phyloP scores from a whole-genome alignment of 1,140 invertebrate genomes.

The Varroa destructor region DNA sequence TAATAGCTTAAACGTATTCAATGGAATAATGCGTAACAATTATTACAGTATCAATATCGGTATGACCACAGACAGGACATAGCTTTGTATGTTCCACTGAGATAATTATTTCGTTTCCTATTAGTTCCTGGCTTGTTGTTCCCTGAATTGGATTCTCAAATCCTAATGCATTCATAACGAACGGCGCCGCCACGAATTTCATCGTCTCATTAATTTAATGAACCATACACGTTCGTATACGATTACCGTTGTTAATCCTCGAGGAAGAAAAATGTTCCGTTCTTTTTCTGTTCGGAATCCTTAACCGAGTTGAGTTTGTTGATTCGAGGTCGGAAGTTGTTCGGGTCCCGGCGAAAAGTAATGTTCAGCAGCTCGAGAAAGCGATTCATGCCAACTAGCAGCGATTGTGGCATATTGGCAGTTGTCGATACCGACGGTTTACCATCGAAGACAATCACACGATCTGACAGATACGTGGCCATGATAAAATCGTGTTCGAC shows the following conservation, averaged over 20 bases:
- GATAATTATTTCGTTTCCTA: no score
- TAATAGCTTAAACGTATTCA: no score
- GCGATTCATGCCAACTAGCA: constrained; percentile 94
- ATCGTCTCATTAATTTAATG: no score
- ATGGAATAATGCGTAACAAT: no score
- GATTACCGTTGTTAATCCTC: constrained; percentile 57
- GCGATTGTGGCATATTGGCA: constrained; percentile 79
- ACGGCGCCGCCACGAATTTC: no score
- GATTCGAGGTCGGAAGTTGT: constrained; percentile 94
- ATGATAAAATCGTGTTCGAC: constrained; percentile 99
- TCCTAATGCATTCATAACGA: no score
- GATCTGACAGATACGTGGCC: constrained; percentile 96
- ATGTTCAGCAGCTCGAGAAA: constrained; percentile 94
- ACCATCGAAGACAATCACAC: constrained; percentile 97
- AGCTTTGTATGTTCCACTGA: no score
- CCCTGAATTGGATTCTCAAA: no score
- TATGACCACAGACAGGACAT: no score
- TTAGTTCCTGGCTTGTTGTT: no score
- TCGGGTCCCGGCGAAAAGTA: constrained; percentile 94
- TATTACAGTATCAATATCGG: no score
- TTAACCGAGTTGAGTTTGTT: constrained; percentile 95
- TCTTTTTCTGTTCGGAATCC: constrained; percentile 90
- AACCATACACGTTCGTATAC: no score
- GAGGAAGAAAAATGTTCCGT: constrained; percentile 96
- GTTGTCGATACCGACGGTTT: constrained; percentile 68